Evolutionary conservation across 1,140 invertebrate species (phyloP).

Genomic region (Drosophila truncata): DNA sequence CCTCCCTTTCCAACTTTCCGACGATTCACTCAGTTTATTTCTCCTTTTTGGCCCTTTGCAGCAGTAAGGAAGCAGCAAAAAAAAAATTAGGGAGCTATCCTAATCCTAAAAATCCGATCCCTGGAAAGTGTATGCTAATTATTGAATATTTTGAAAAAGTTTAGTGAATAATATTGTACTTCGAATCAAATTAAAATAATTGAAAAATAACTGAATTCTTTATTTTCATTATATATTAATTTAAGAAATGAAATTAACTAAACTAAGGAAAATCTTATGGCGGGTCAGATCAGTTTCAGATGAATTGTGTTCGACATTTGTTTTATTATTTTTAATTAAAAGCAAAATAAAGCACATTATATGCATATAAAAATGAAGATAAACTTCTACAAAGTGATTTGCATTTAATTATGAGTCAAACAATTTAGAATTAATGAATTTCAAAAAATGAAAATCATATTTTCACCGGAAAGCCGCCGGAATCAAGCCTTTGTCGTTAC

Average conservation of each 20-base stretch:
- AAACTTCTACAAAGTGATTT: neutral
- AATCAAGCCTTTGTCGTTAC: too few species aligned
- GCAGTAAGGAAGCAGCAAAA: conserved; percentile 51
- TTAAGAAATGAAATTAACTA: neutral
- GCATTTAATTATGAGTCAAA: neutral
- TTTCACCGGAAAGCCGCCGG: neutral
- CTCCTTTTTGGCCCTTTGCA: conserved; percentile 52
- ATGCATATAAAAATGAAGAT: neutral
- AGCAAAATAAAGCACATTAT: neutral
- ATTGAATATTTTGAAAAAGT: conserved; percentile 76
- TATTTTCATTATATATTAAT: neutral
- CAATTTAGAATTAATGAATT: neutral
- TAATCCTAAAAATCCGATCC: conserved; percentile 38
- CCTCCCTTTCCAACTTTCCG: conserved; percentile 5
- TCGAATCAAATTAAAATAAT: conserved; percentile 80
- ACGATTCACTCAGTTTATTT: conserved; percentile 58
- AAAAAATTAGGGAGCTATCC: conserved; percentile 35
- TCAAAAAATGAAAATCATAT: neutral
- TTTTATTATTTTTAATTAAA: neutral
- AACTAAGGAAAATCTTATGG: neutral
- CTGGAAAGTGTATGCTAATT: conserved; percentile 60
- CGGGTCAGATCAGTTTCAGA: too few species aligned
- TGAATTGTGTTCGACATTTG: neutral
- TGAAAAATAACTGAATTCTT: conserved; percentile 41
- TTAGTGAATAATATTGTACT: conserved; percentile 78